Conservation (phyloP, 1,140 invertebrate genomes). For the Tetranychus urticae region DNA sequence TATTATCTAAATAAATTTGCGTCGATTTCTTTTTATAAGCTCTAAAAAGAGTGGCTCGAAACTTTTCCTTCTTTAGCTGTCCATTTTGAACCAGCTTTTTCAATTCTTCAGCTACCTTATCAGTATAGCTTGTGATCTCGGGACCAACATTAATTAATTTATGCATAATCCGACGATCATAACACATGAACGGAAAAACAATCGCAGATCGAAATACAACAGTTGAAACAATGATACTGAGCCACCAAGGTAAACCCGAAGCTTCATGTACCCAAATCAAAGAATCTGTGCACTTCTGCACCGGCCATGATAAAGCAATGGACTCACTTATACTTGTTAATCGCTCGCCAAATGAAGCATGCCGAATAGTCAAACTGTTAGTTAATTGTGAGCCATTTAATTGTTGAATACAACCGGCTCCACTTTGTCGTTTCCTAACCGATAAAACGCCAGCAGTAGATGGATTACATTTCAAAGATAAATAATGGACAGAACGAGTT, state of each 20-base stretch:
- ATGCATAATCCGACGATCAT: constrained; percentile 39
- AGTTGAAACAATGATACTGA: constrained; percentile 41
- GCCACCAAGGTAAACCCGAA: constrained; percentile 57
- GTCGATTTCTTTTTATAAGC: constrained; percentile 36
- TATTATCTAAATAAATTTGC: constrained; percentile 45
- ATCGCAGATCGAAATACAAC: constrained; percentile 34
- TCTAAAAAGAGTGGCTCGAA: constrained; percentile 37
- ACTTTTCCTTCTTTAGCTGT: constrained; percentile 35
- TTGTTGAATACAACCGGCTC: too few species aligned
- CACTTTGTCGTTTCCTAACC: too few species aligned
- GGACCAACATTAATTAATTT: constrained; percentile 41
- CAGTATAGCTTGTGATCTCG: constrained; percentile 40
- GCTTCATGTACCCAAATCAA: constrained; percentile 32
- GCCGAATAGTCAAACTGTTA: too few species aligned
- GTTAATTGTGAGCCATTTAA: too few species aligned
- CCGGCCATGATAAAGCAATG: not conserved
- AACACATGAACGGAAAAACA: constrained; percentile 46
- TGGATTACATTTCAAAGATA: too few species aligned
- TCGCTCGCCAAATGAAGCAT: too few species aligned
- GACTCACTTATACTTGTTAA: not conserved
- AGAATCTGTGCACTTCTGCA: not conserved
- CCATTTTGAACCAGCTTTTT: constrained; percentile 39
- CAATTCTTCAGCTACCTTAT: constrained; percentile 40
- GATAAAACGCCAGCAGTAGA: too few species aligned
- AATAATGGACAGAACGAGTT: too few species aligned